A percentile compares a stretch with the other conserved stretches of the same genome.
These are phyloP conservation scores for Apamea anceps DNA, from an alignment of 2,888 invertebrate species.

Conservation along the genomic window DNA sequence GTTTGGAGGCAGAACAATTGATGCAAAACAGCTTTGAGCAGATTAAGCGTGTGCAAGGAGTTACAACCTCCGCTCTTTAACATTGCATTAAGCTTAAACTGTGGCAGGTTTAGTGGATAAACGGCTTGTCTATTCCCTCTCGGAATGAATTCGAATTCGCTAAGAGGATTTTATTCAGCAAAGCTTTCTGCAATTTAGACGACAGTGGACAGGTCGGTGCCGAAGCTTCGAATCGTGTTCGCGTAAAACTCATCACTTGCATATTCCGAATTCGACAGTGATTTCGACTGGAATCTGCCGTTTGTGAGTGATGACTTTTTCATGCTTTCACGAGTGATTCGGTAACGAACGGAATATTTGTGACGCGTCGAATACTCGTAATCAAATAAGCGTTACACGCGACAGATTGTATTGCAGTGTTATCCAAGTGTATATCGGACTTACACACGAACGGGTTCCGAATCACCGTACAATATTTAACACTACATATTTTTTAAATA, in stretches of 20 bases:
- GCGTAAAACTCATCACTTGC: slow-evolving; percentile 41
- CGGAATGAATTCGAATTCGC: slow-evolving; percentile 42
- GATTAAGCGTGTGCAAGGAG: slow-evolving; percentile 28
- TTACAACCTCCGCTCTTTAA: slow-evolving; percentile 31
- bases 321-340: slow-evolving; percentile 31
- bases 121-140: slow-evolving; percentile 36
- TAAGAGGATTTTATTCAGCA: slow-evolving; percentile 36
- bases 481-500: background rate
- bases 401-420: background rate
- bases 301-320: slow-evolving; percentile 46
- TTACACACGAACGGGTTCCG: background rate
- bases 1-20: slow-evolving; percentile 19
- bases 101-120: slow-evolving; percentile 41
- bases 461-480: background rate
- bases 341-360: slow-evolving; percentile 48
- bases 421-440: no score
- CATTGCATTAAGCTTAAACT: slow-evolving; percentile 42
- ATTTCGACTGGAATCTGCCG: slow-evolving; percentile 29
- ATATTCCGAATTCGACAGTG: slow-evolving; percentile 24
- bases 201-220: slow-evolving; percentile 12
- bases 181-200: slow-evolving; percentile 31
- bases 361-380: slow-evolving; percentile 19
- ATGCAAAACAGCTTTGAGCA: slow-evolving; percentile 32
- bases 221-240: slow-evolving; percentile 13
- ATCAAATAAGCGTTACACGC: slow-evolving; percentile 37